These are phyloP conservation scores for Cremastinae sp. DNA, from an alignment of 2,888 invertebrate genomes.

Conservation along the genomic window DNA sequence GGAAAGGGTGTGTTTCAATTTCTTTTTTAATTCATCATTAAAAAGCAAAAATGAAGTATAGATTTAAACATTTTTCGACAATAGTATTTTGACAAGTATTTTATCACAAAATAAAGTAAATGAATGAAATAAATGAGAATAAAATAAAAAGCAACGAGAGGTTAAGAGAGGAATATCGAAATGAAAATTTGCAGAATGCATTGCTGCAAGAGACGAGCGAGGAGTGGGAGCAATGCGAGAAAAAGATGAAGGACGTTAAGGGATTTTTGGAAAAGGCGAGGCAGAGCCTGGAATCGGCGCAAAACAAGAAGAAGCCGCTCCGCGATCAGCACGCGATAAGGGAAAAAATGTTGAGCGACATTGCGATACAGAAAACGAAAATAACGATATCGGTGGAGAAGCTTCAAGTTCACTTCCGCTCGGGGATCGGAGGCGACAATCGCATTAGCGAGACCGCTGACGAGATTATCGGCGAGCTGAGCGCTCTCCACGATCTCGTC, in stretches of 20 bases:
- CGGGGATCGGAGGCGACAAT: constrained; percentile 90
- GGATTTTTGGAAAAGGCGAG: constrained; percentile 94
- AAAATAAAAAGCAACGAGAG: neutral
- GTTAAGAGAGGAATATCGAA: neutral
- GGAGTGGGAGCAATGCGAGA: constrained; percentile 98
- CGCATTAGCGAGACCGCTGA: constrained; percentile 88
- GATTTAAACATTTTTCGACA: too few species aligned
- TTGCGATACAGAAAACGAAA: constrained; percentile 94
- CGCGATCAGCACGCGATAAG: constrained; percentile 92
- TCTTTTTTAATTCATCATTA: neutral
- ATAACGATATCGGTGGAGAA: constrained; percentile 94
- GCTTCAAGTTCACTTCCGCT: constrained; percentile 94
- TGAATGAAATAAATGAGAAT: too few species aligned
- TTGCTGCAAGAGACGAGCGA: constrained; percentile 94
- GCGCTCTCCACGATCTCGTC: constrained; percentile 84
- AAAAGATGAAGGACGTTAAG: constrained; percentile 93
- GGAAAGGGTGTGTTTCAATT: constrained; percentile 86
- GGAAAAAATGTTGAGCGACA: constrained; percentile 93
- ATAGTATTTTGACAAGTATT: neutral
- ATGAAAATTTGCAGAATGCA: constrained; percentile 87
- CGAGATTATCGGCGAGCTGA: constrained; percentile 86
- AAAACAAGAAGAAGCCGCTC: constrained; percentile 92
- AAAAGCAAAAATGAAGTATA: too few species aligned
- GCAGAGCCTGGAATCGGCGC: constrained; percentile 88
- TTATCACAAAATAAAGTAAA: neutral